Percentiles rank a stretch among this genome's conserved stretches.
Evolutionary conservation across 2,113 vertebrate genomes (phyloP).

Genomic region (Calyptomena viridis): DNA sequence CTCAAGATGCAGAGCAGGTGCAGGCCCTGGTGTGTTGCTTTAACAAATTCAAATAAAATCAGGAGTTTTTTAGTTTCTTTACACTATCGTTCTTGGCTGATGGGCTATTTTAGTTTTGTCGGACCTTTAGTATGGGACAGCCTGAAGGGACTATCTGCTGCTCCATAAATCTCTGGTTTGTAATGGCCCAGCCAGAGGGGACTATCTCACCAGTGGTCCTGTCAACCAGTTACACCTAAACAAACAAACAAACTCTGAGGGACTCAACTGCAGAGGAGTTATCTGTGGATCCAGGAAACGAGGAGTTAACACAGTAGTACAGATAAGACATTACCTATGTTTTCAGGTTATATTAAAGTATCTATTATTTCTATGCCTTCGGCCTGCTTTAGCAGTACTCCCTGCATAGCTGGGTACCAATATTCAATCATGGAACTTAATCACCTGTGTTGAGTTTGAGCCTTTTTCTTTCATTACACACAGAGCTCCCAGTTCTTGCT

Average conservation of each 20-base stretch:
- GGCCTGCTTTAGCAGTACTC: neutral
- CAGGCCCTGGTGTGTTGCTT: neutral
- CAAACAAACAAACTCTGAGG: neutral
- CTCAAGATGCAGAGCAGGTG: neutral
- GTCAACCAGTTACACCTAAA: neutral
- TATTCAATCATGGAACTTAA: neutral
- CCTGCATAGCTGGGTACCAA: neutral
- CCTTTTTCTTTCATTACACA: neutral
- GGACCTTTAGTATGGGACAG: neutral
- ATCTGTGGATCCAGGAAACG: neutral
- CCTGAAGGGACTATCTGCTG: neutral
- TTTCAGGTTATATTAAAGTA: neutral
- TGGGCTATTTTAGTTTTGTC: neutral
- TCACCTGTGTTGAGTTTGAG: neutral
- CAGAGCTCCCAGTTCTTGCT: neutral
- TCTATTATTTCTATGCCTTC: neutral
- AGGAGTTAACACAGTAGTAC: neutral
- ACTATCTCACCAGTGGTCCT: neutral
- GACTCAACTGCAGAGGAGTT: neutral
- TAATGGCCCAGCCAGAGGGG: neutral
- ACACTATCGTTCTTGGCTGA: accelerated
- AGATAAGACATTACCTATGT: neutral
- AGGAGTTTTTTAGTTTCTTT: neutral
- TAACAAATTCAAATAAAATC: neutral
- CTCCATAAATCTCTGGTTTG: neutral